Evolutionary conservation across 2,888 invertebrate genomes (phyloP).

Genomic region (Melieria omissa): DNA sequence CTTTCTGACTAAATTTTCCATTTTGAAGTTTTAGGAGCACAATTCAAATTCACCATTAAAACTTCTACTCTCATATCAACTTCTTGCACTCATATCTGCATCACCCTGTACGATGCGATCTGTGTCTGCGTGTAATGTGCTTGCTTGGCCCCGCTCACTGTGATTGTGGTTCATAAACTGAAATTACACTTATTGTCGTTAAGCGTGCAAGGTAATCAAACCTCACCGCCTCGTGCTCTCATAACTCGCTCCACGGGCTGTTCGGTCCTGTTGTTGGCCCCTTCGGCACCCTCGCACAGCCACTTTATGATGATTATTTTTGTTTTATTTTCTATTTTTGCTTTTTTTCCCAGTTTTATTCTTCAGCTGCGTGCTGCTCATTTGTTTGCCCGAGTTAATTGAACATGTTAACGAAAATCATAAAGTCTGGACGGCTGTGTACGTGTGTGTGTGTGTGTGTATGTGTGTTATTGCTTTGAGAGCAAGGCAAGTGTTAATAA

Average conservation of each 20-base stretch:
- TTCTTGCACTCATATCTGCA: no score
- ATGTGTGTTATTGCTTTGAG: neutral
- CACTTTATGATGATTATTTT: neutral
- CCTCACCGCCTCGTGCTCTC: neutral
- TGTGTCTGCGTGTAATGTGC: no score
- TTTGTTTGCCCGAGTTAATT: conserved; percentile 48
- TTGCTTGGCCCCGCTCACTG: neutral
- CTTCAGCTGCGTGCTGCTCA: neutral
- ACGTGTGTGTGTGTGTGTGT: no score
- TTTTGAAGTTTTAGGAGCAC: no score
- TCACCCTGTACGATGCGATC: no score
- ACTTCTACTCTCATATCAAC: no score
- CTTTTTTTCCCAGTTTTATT: neutral
- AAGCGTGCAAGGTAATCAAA: conserved; percentile 29
- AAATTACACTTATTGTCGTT: conserved; percentile 59
- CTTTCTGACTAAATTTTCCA: no score
- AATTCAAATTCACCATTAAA: no score
- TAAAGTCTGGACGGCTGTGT: neutral
- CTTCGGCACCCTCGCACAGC: neutral
- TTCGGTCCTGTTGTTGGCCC: neutral
- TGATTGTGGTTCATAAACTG: conserved; percentile 54
- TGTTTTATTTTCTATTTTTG: neutral
- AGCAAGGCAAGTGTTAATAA: conserved; percentile 15
- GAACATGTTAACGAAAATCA: conserved; percentile 39
- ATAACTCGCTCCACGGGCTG: neutral